phyloP scores from a whole-genome alignment of 2,888 invertebrate genomes.

The Charanyca ferruginea region DNA sequence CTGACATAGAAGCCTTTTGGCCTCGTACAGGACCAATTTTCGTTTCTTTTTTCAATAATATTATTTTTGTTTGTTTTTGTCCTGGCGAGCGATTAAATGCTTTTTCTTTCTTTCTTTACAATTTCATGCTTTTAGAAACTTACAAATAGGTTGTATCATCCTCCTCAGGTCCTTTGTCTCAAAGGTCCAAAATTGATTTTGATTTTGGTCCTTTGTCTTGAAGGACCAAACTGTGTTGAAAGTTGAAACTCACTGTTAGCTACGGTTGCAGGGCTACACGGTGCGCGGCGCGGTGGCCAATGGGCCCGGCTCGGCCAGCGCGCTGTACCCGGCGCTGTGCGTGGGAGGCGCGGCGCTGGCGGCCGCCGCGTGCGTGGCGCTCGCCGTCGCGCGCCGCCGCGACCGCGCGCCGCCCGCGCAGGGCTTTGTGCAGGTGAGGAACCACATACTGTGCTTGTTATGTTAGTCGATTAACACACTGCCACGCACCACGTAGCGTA shows the following conservation, averaged over 20 bases:
- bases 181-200: no score
- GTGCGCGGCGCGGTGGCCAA: conserved; percentile 75
- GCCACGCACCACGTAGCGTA: no score
- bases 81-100: no score
- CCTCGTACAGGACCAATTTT: no score
- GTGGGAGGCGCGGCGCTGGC: conserved; percentile 98
- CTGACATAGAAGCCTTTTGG: no score
- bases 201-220: not conserved
- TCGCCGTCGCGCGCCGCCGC: conserved; percentile 96
- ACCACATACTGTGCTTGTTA: no score
- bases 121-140: conserved; percentile 19
- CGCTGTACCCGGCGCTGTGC: conserved; percentile 97
- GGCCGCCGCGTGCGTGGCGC: conserved; percentile 96
- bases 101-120: no score
- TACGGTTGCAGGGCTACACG: conserved; percentile 78
- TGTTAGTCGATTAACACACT: no score
- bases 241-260: conserved; percentile 3
- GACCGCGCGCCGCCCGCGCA: conserved; percentile 97
- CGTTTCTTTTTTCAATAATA: no score
- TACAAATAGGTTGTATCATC: no score
- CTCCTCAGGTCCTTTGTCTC: no score
- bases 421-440: conserved; percentile 98
- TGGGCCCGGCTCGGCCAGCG: conserved; percentile 92
- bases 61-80: no score
- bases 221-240: conserved; percentile 1